A percentile compares a stretch with the other conserved stretches of the same genome.
Conservation (phyloP, 2,113 vertebrate genomes). For the Mellivora capensis region DNA sequence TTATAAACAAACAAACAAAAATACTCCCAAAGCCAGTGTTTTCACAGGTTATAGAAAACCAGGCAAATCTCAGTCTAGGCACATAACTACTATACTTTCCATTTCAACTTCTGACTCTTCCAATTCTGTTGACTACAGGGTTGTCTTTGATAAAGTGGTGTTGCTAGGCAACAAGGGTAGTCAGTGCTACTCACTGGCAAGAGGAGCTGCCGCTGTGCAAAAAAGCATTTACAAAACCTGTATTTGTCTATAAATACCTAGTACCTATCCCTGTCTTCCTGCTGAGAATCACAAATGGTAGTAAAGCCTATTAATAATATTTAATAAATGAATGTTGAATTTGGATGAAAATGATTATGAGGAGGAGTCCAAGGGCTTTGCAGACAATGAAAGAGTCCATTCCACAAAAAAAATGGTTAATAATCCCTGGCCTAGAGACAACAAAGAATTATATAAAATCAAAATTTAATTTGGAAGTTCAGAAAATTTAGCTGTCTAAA, state of each 20-base stretch:
- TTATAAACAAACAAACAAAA: slow-evolving; percentile 43
- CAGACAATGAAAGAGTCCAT: background rate
- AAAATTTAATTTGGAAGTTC: slow-evolving; percentile 13
- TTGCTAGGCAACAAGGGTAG: slow-evolving; percentile 42
- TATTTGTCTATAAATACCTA: slow-evolving; percentile 52
- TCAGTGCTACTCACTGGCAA: background rate
- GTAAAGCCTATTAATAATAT: background rate
- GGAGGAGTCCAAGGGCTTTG: background rate
- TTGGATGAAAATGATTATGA: slow-evolving; percentile 21
- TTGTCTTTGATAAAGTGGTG: slow-evolving; percentile 3
- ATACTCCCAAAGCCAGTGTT: background rate
- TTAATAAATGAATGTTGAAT: slow-evolving; percentile 38
- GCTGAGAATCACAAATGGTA: slow-evolving; percentile 28
- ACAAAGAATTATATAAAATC: background rate
- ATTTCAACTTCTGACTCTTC: slow-evolving; percentile 30
- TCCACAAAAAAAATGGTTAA: background rate
- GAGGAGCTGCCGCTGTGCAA: background rate
- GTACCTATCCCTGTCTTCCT: background rate
- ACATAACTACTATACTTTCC: slow-evolving; percentile 27
- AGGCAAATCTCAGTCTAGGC: background rate
- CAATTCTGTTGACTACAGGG: background rate
- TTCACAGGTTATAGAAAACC: slow-evolving; percentile 28
- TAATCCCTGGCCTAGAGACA: background rate
- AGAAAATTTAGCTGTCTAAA: background rate
- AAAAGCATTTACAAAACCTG: slow-evolving; percentile 35